These are phyloP conservation scores for Psittacula derbiana DNA, from an alignment of 2,797 vertebrate genomes.

Conservation along the genomic window DNA sequence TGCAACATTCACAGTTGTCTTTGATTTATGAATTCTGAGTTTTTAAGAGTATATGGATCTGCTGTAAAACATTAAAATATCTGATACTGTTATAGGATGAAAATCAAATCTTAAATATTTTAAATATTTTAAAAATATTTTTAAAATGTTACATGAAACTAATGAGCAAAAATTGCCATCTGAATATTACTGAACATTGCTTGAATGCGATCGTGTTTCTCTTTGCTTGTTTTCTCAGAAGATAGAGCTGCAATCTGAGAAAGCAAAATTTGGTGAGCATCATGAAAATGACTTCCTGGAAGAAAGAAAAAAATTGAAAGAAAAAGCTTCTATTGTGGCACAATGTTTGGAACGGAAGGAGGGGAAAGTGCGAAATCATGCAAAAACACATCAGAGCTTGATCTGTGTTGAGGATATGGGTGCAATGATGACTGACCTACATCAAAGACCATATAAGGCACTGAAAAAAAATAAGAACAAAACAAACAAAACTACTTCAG, in stretches of 20 bases:
- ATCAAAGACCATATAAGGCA: constrained; percentile 3
- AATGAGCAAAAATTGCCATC: not conserved
- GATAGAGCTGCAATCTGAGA: constrained; percentile 38
- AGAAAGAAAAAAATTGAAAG: constrained; percentile 48
- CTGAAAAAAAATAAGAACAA: constrained; percentile 61
- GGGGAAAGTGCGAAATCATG: constrained; percentile 14
- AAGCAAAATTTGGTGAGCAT: constrained; percentile 22
- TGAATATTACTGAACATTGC: not conserved
- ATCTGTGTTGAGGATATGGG: constrained; percentile 45
- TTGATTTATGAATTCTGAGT: not conserved
- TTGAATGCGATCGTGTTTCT: not conserved
- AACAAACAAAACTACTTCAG: constrained; percentile 10
- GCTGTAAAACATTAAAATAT: not conserved
- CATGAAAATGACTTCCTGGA: not conserved
- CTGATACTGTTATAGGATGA: not conserved
- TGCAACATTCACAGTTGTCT: not conserved
- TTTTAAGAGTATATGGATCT: not conserved
- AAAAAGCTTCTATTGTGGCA: constrained; percentile 65
- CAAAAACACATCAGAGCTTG: constrained; percentile 50
- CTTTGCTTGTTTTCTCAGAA: constrained; percentile 46
- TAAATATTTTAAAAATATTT: not conserved
- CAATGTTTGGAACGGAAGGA: constrained; percentile 71
- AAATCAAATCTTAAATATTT: not conserved
- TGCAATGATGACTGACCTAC: not conserved
- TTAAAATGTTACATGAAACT: not conserved